Conservation (phyloP, 2,113 vertebrate genomes). For the Cnemophilus loriae region DNA sequence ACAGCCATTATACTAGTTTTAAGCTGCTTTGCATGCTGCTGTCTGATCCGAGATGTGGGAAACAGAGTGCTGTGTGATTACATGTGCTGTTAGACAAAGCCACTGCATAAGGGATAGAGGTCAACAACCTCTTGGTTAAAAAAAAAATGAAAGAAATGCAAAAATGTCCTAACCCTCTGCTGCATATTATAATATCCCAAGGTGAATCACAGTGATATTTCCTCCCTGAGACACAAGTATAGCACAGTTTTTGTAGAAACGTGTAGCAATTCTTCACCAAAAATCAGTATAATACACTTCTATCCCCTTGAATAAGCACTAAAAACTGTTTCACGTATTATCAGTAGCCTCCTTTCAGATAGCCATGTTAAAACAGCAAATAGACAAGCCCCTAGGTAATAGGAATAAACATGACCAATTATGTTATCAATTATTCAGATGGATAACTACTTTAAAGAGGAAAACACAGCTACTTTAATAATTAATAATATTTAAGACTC, state of each 20-base stretch:
- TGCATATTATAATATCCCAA: background rate
- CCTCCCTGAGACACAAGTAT: background rate
- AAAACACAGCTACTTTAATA: conserved; percentile 69
- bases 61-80: background rate
- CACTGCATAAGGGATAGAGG: background rate
- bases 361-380: background rate
- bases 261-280: background rate
- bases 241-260: background rate
- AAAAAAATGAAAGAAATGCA: background rate
- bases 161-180: background rate
- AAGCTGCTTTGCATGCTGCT: background rate
- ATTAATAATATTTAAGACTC: conserved; percentile 69
- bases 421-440: conserved; percentile 78
- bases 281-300: background rate
- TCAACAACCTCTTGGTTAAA: background rate
- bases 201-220: background rate
- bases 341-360: background rate
- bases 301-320: background rate
- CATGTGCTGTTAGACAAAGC: background rate
- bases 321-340: background rate
- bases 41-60: background rate
- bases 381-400: background rate
- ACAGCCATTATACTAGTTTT: background rate
- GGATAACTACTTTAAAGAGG: conserved; percentile 73
- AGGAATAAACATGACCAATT: conserved; percentile 59